A percentile compares a stretch with the other conserved stretches of the same genome.
phyloP scores from a whole-genome alignment of 2,797 vertebrate species.

The Synanceia verrucosa region DNA sequence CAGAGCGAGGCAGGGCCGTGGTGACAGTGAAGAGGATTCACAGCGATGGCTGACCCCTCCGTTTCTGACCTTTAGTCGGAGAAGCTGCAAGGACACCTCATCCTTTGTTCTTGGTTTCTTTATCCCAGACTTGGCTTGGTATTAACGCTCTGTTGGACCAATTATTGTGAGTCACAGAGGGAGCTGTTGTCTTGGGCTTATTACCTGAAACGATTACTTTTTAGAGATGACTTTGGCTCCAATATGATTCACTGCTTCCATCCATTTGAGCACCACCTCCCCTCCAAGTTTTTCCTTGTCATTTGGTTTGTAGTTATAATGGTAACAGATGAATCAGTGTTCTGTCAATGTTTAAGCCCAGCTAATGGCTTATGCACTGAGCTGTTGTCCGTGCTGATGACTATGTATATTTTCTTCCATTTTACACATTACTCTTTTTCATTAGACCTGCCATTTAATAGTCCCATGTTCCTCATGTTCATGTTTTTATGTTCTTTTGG shows the following conservation, averaged over 20 bases:
- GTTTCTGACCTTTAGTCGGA: conserved; percentile 68
- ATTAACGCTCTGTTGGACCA: conserved; percentile 74
- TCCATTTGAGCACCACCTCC: conserved; percentile 61
- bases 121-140: conserved; percentile 43
- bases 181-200: conserved; percentile 68
- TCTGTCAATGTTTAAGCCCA: conserved; percentile 74
- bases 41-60: conserved; percentile 68
- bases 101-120: conserved; percentile 59
- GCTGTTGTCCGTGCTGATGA: conserved; percentile 65
- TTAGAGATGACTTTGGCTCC: conserved; percentile 69
- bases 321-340: conserved; percentile 73
- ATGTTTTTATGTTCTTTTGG: conserved; percentile 36
- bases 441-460: conserved; percentile 27
- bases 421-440: conserved; percentile 43
- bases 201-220: conserved; percentile 77
- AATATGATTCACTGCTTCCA: conserved; percentile 77
- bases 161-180: conserved; percentile 77
- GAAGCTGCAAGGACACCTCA: conserved; percentile 59
- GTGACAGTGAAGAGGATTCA: conserved; percentile 73
- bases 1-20: conserved; percentile 40
- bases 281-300: conserved; percentile 31
- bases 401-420: conserved; percentile 45
- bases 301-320: conserved; percentile 59
- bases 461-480: conserved; percentile 32
- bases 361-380: conserved; percentile 69